These are phyloP conservation scores for Apis florea DNA, from an alignment of 1,140 invertebrate genomes.

Conservation along the genomic window DNA sequence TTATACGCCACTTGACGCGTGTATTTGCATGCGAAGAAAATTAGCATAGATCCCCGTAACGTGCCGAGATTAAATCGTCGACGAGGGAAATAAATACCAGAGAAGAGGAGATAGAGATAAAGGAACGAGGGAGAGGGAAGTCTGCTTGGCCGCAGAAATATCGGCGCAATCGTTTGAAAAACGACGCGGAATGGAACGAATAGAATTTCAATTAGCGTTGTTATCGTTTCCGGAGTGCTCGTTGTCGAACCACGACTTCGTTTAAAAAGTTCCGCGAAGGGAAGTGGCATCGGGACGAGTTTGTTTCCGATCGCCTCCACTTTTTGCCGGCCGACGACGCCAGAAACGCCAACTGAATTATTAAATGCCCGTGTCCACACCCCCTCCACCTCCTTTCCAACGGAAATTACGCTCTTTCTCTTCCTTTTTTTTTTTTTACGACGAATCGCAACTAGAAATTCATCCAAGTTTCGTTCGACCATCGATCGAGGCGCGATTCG, in stretches of 20 bases:
- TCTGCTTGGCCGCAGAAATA: not conserved
- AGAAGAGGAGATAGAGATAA: too few species aligned
- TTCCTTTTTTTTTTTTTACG: not conserved
- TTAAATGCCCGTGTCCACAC: constrained; percentile 9
- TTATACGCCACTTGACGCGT: too few species aligned
- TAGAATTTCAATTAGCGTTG: constrained; percentile 21
- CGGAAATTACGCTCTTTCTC: not conserved
- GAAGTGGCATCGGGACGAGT: constrained; percentile 5
- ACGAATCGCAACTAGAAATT: not conserved
- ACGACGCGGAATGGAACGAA: not conserved
- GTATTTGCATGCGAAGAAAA: too few species aligned
- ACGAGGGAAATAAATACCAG: too few species aligned
- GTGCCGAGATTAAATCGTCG: too few species aligned
- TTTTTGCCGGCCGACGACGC: not conserved
- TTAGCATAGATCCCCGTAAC: too few species aligned
- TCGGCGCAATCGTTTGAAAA: not conserved
- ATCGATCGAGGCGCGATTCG: not conserved
- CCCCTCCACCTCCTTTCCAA: not conserved
- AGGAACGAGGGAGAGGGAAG: too few species aligned
- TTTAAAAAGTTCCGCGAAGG: not conserved
- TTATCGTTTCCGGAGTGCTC: not conserved
- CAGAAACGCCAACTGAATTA: constrained; percentile 8
- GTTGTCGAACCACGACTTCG: constrained; percentile 8
- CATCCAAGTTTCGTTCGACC: too few species aligned
- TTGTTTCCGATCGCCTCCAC: not conserved